Conservation (phyloP, 1,140 invertebrate species). For the Phthorimaea operculella region DNA sequence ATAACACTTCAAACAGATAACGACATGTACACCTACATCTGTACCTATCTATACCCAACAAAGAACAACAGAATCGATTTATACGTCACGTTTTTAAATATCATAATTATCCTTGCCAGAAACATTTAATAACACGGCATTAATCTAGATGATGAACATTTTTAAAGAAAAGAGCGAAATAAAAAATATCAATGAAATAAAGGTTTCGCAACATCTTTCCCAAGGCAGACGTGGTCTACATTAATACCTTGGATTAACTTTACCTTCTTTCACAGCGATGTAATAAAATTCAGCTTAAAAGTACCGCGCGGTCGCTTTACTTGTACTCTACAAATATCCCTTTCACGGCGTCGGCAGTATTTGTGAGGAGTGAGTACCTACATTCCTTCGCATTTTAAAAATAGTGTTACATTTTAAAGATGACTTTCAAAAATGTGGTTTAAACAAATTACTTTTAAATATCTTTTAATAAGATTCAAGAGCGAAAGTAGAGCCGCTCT, state of each 20-base stretch:
- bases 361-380: slow-evolving; percentile 13
- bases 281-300: slow-evolving; percentile 67
- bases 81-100: background rate
- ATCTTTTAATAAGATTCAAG: no score
- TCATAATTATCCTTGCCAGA: background rate
- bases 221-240: slow-evolving; percentile 17
- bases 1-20: background rate
- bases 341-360: slow-evolving; percentile 22
- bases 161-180: background rate
- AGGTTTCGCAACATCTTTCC: background rate
- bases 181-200: background rate
- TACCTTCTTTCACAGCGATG: slow-evolving; percentile 60
- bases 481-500: background rate
- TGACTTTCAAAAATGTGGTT: no score
- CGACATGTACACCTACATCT: background rate
- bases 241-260: slow-evolving; percentile 45
- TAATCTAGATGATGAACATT: background rate
- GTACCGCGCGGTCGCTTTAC: slow-evolving; percentile 34
- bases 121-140: background rate
- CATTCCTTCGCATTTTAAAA: background rate
- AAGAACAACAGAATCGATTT: background rate
- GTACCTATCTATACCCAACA: background rate
- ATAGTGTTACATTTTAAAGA: background rate
- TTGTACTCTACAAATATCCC: slow-evolving; percentile 20
- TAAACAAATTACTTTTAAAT: no score